A percentile compares a stretch with the other conserved stretches of the same genome.
Evolutionary conservation across 2,888 invertebrate species (phyloP).

Genomic region (Cheilosia pagana): DNA sequence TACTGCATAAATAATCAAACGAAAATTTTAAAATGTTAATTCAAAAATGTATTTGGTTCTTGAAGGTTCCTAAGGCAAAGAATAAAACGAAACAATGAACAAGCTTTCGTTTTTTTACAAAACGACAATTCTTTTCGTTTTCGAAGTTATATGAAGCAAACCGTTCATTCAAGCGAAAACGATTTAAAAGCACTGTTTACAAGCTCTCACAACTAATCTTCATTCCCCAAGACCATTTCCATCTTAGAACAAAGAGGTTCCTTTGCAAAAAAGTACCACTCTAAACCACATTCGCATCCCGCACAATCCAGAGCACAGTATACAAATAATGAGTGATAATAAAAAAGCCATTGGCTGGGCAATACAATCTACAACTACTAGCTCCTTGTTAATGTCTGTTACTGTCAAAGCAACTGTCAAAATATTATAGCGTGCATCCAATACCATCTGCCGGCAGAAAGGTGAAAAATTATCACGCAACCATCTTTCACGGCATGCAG

Average conservation of each 20-base stretch:
- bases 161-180: too few relatives aligned
- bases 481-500: conserved; percentile 51
- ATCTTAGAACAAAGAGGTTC: not conserved
- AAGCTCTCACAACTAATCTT: not conserved
- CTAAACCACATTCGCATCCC: not conserved
- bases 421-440: conserved; percentile 4
- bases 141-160: too few relatives aligned
- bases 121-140: too few relatives aligned
- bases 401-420: conserved; percentile 49
- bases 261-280: not conserved
- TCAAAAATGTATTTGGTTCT: too few relatives aligned
- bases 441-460: conserved; percentile 12
- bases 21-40: too few relatives aligned
- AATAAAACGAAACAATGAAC: too few relatives aligned
- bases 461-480: conserved; percentile 64
- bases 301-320: not conserved
- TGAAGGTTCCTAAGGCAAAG: too few relatives aligned
- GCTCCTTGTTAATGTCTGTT: conserved; percentile 27
- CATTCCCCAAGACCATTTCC: not conserved
- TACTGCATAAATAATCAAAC: too few relatives aligned
- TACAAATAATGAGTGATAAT: conserved; percentile 28
- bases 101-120: too few relatives aligned
- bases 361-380: not conserved
- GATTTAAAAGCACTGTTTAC: too few relatives aligned
- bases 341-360: conserved; percentile 25